These are phyloP conservation scores for Agapornis canus DNA, from an alignment of 2,797 vertebrate genomes.

Conservation along the genomic window DNA sequence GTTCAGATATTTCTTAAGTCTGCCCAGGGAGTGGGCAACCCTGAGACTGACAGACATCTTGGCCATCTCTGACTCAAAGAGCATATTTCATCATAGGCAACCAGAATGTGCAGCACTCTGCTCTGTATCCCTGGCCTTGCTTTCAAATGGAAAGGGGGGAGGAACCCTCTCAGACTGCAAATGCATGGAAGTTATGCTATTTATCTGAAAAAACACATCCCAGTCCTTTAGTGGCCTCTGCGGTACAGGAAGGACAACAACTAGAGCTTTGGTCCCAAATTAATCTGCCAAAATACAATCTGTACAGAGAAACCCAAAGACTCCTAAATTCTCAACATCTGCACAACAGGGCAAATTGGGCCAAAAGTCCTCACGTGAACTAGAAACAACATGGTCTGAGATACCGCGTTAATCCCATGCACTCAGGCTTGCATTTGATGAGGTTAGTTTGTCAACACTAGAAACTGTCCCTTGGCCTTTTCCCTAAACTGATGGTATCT, in stretches of 20 bases:
- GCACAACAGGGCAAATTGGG: not conserved
- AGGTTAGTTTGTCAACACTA: not conserved
- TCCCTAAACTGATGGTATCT: not conserved
- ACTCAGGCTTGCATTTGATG: not conserved
- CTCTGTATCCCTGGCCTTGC: not conserved
- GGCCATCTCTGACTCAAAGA: not conserved
- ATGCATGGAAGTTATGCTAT: not conserved
- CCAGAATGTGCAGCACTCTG: accelerated
- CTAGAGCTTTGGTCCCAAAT: not conserved
- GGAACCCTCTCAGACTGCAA: not conserved
- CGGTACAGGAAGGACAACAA: not conserved
- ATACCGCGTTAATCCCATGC: not conserved
- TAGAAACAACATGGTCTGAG: not conserved
- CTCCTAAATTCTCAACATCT: not conserved
- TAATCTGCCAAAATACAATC: not conserved
- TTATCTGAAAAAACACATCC: not conserved
- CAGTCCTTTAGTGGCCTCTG: not conserved
- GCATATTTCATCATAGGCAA: accelerated
- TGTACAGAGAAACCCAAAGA: not conserved
- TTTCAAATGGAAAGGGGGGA: not conserved
- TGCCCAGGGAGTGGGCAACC: not conserved
- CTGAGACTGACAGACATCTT: not conserved
- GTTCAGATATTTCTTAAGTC: not conserved
- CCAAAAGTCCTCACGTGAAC: not conserved
- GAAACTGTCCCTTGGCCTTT: not conserved